Evolutionary conservation across 2,113 vertebrate species (phyloP), one percentile per base, ranked within the genome.

Genomic region (Scophthalmus maximus): DNA sequence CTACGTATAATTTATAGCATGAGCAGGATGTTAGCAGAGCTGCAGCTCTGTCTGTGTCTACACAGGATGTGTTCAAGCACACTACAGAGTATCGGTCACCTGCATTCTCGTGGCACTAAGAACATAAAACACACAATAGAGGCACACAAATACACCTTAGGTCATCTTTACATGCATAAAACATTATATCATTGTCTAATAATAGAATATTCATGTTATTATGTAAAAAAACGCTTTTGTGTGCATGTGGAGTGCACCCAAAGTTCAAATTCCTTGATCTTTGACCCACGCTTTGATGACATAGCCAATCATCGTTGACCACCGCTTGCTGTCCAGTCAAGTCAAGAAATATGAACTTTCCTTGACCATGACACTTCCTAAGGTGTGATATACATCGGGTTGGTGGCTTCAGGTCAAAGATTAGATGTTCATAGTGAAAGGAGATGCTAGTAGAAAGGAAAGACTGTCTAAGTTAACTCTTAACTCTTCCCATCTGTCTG

Each of bases 341-440:
- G 22, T 49, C 26, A 15, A 63, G 25, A 66, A 46, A 50, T 34
- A 65, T 22, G 25, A 64, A 32, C 51, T 5, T 4, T 20, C 6
- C 47, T 25, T 30, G 46, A 68, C 32, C 40, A 6, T 0, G 3
- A 20, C 49, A 12, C 12, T 8, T 73, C 50, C 23, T 18, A 2
- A 11, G 32, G 30, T 30, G 30, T 63, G 40, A 63, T 23, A 53
- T 20, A 74, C 49, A 32, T 9, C 8, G 5, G 29, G 68, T 66
- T 27, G 18, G 15, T 40, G 10, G 34, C 17, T 69, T 60, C 18
- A 73, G 66, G 63, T 73, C 64, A 73, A 34, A 71, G 38, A 53
- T 68, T 30, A 71, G 23, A 42, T 53, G 44, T 38, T 42, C 25
- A 23, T 8, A 46, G 32, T 56, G 61, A 85, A 77, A 89, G 25